Conservation (phyloP, 2,113 vertebrate species). For the Pyxicephalus adspersus region DNA sequence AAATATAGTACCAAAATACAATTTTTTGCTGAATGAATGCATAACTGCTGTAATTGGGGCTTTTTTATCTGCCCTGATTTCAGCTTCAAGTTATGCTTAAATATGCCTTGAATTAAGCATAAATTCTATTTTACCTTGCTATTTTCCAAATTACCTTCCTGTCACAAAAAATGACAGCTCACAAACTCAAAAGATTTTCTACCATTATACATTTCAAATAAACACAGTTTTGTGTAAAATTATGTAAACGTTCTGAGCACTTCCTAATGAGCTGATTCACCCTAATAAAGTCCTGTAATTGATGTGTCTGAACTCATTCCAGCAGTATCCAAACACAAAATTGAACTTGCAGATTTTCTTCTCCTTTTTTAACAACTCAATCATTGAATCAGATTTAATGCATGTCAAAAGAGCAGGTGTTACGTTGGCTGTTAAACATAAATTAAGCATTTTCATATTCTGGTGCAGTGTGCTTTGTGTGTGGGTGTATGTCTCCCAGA, state of each 20-base stretch:
- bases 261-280: slow-evolving; percentile 51
- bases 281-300: slow-evolving; percentile 56
- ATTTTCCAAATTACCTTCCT: background rate
- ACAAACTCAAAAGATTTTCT: slow-evolving; percentile 13
- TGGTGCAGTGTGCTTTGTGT: slow-evolving; percentile 36
- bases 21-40: no score
- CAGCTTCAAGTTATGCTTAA: slow-evolving; percentile 1
- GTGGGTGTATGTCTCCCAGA: slow-evolving; percentile 40
- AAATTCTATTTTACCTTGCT: background rate
- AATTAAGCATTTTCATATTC: slow-evolving; percentile 41
- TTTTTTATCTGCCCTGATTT: no score
- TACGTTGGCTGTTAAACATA: slow-evolving; percentile 52
- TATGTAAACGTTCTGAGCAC: slow-evolving; percentile 30
- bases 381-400: slow-evolving; percentile 49
- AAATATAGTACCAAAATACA: no score
- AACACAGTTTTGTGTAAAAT: slow-evolving; percentile 38
- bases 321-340: slow-evolving; percentile 40
- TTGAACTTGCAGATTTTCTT: slow-evolving; percentile 47
- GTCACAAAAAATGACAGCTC: slow-evolving; percentile 40
- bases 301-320: slow-evolving; percentile 49
- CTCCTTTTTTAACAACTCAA: slow-evolving; percentile 41
- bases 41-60: no score
- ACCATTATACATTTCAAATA: slow-evolving; percentile 13
- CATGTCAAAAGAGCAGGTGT: slow-evolving; percentile 56
- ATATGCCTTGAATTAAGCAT: slow-evolving; percentile 23